These are phyloP conservation scores for Holacanthella duospinosa DNA, from an alignment of 2,888 invertebrate species.

Conservation along the genomic window DNA sequence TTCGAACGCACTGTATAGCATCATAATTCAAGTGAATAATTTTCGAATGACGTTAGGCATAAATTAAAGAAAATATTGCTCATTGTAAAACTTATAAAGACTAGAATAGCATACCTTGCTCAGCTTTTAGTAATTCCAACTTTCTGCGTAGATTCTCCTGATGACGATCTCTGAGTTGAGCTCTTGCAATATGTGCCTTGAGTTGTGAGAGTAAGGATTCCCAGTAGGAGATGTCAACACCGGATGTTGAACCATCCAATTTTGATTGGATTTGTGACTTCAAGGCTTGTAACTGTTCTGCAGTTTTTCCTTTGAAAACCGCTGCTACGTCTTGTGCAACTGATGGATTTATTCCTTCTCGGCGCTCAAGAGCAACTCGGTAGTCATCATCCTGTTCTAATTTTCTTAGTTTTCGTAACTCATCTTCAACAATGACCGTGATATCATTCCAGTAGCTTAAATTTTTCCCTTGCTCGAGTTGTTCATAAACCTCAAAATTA, in stretches of 20 bases:
- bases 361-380: constrained; percentile 50
- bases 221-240: constrained; percentile 96
- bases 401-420: constrained; percentile 73
- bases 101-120: too few species aligned
- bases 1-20: too few species aligned
- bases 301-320: constrained; percentile 87
- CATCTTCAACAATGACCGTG: constrained; percentile 86
- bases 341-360: constrained; percentile 78
- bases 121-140: constrained; percentile 76
- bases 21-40: too few species aligned
- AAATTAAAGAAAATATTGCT: too few species aligned
- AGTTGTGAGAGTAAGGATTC: constrained; percentile 90
- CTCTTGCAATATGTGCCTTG: constrained; percentile 89
- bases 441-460: constrained; percentile 92
- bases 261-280: constrained; percentile 76
- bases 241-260: constrained; percentile 70
- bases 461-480: constrained; percentile 79
- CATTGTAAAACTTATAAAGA: too few species aligned
- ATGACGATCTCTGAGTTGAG: constrained; percentile 81
- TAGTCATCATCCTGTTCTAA: constrained; percentile 54
- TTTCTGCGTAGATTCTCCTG: constrained; percentile 79
- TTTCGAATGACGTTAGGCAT: too few species aligned
- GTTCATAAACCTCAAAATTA: constrained; percentile 59
- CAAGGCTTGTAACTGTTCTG: constrained; percentile 69
- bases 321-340: constrained; percentile 79